phyloP scores from a whole-genome alignment of 2,797 vertebrate genomes.

The Gymnodraco acuticeps region DNA sequence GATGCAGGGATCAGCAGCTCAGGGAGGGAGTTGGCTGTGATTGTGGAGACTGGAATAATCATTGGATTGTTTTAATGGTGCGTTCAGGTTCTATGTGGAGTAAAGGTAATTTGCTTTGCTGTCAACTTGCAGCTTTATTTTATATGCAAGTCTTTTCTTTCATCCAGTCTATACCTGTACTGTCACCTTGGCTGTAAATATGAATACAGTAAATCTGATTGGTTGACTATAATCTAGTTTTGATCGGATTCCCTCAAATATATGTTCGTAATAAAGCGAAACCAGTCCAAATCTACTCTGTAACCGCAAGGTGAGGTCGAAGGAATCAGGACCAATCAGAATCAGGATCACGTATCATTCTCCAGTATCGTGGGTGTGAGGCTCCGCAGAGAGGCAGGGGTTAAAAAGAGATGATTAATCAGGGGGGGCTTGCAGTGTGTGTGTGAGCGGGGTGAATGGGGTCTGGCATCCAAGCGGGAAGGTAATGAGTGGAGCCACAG shows the following conservation, averaged over 20 bases:
- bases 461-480: slow-evolving; percentile 66
- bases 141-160: too few species aligned
- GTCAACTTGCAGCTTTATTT: too few species aligned
- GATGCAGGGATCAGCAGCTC: slow-evolving; percentile 45
- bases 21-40: slow-evolving; percentile 38
- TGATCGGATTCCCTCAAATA: slow-evolving; percentile 13
- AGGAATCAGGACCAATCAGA: slow-evolving; percentile 53
- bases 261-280: background rate
- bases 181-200: too few species aligned
- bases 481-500: slow-evolving; percentile 78
- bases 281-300: background rate
- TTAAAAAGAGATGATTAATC: slow-evolving; percentile 72
- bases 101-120: background rate
- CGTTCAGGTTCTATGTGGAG: background rate
- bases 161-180: too few species aligned
- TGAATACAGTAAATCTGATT: too few species aligned
- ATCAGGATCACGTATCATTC: slow-evolving; percentile 62
- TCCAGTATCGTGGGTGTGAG: slow-evolving; percentile 24
- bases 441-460: slow-evolving; percentile 63
- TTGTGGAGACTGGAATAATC: slow-evolving; percentile 12
- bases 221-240: slow-evolving; percentile 25
- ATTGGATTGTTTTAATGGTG: background rate
- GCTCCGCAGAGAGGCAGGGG: slow-evolving; percentile 22
- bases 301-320: slow-evolving; percentile 29
- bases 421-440: slow-evolving; percentile 22